Base-by-base conservation (phyloP, 2,797 vertebrate species). In the Falco peregrinus region DNA sequence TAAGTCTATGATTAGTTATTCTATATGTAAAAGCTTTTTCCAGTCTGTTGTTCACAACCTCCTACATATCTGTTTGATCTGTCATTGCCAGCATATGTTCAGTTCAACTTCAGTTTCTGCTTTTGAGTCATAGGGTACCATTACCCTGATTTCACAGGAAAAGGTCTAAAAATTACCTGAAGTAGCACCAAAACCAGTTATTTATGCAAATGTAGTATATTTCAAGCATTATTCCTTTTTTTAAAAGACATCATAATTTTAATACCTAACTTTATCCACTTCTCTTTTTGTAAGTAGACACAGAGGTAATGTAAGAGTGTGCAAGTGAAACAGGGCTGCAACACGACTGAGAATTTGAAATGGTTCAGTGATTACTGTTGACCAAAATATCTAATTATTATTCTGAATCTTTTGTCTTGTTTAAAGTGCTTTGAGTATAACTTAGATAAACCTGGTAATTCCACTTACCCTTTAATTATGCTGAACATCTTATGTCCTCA, bases 51-150 rank as follows among this genome's bases (percentile, higher is more conserved):
- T 83, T 80, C 61, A 24, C 20, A 91, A n/a, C 76, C 76, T 93
- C 96, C 95, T 89, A 94, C 90, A 0, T 91, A 75, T 11, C 68
- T 93, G 65, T 96, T 94, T 94, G 75, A 83, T 93, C 92, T 92
- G 65, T 85, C 54, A 19, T 43, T 91, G 57, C 53, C 28, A 87
- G 65, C 39, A 9, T 76, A 29, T 43, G 35, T 81, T 85, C 37
- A 45, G 75, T 89, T 96, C 68, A 90, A 15, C 45, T 95, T 94
- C 4, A 2, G 76, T 94, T 95, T 97, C 94, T 92, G 50, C 51
- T 94, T 90, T 71, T 95, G 87, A 90, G 71, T 95, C 90, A 96
- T 50, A 84, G 47, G 41, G 47, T 85, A 73, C 79, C 51, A 37
- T 59, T 96, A 59, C 86, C 63, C 48, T 25, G 54, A 68, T 89